phyloP scores from a whole-genome alignment of 2,888 invertebrate species.

The Parnassius mnemosyne region DNA sequence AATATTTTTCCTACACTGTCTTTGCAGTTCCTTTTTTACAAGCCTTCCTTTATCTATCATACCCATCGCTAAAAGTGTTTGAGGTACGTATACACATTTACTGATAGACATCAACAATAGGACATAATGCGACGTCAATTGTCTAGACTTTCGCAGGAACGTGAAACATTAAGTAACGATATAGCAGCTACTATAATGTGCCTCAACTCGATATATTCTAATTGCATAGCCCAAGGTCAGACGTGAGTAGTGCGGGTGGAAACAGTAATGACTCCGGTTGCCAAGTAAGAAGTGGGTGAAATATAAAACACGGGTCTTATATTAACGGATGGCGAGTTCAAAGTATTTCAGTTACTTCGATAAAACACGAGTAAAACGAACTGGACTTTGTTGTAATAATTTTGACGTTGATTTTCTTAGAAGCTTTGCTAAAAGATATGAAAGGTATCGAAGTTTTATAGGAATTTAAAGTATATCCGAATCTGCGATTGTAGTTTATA shows the following conservation, averaged over 20 bases:
- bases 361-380: neutral
- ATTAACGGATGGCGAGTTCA: neutral
- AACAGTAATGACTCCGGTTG: slow-evolving; percentile 10
- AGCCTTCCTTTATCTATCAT: neutral
- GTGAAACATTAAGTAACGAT: slow-evolving; percentile 16
- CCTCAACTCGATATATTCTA: slow-evolving; percentile 10
- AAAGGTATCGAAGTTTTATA: too few species aligned
- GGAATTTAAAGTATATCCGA: too few species aligned
- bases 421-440: too few species aligned
- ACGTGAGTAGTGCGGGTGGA: slow-evolving; percentile 6
- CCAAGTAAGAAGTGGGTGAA: neutral
- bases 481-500: too few species aligned
- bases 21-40: too few species aligned
- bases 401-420: too few species aligned
- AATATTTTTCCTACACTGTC: too few species aligned
- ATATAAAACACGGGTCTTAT: slow-evolving; percentile 7
- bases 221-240: slow-evolving; percentile 23
- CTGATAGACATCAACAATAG: neutral
- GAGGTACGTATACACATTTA: slow-evolving; percentile 8
- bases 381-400: neutral
- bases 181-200: slow-evolving; percentile 3
- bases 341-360: slow-evolving; percentile 3
- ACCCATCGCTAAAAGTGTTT: neutral
- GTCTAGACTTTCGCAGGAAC: slow-evolving; percentile 24
- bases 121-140: slow-evolving; percentile 2